phyloP scores from a whole-genome alignment of 2,113 vertebrate genomes.

The Vidua macroura region DNA sequence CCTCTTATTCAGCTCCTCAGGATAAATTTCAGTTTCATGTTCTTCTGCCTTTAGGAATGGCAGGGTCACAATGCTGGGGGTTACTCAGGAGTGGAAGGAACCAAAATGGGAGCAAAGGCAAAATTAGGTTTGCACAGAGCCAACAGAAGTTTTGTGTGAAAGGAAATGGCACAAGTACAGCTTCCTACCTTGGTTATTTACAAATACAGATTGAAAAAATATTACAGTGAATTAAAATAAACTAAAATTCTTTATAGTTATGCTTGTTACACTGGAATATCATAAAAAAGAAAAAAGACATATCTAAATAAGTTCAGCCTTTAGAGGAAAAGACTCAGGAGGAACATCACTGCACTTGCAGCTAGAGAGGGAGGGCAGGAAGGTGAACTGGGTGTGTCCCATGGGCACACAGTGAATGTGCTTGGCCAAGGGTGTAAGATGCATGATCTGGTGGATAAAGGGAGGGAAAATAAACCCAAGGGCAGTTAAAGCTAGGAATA shows the following conservation, averaged over 20 bases:
- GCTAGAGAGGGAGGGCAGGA: neutral
- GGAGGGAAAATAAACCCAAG: neutral
- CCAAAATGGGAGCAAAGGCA: neutral
- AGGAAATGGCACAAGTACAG: neutral
- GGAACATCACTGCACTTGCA: neutral
- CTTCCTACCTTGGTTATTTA: neutral
- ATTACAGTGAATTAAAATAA: neutral
- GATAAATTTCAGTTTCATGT: neutral
- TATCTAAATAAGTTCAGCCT: neutral
- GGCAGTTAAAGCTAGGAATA: neutral
- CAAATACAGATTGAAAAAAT: neutral
- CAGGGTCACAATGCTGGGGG: neutral
- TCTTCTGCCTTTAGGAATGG: neutral
- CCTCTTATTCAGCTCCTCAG: neutral
- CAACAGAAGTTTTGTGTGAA: neutral
- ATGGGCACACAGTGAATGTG: rapidly evolving
- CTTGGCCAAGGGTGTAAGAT: neutral
- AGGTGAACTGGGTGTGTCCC: neutral
- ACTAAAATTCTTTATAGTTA: neutral
- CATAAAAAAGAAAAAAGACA: neutral
- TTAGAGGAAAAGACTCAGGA: neutral
- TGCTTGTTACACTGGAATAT: neutral
- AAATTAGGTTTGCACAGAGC: neutral
- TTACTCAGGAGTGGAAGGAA: neutral
- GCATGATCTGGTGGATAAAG: neutral